Base-by-base conservation (phyloP, 2,797 vertebrate genomes). In the Mastacembelus armatus region DNA sequence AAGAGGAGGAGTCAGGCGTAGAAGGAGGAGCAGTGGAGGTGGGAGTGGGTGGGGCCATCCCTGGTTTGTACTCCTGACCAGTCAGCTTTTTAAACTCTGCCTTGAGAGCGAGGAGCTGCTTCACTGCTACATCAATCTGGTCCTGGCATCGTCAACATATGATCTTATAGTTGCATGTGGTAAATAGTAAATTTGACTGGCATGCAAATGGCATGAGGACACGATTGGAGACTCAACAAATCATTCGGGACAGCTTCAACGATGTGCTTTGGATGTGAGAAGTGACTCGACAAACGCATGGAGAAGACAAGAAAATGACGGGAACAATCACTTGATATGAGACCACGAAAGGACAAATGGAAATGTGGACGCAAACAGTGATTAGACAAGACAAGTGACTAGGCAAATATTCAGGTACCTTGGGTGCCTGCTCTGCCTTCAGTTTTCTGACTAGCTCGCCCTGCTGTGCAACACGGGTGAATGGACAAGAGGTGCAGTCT, bases 21-120 rank as follows among this genome's bases (percentile, higher is more conserved):
- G 81, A 21, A 14, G 71, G 4, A 12, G 85, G 11, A 48, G 83
- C n/a, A 47, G 84, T 8, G 5, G 84, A 38, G 18, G 74, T 7
- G 4, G 70, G 11, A 27, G 78, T 22, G n/a, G 90, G 58, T n/a
- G 90, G 89, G 64, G 83, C 78, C 89, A 85, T 91, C 65, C 92
- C 92, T 7, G 94, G 94, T 87, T 95, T 96, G 90, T 96, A 95
- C 32, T 97, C 95, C 60, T 95, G 93, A 82, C 95, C 95, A 3
- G 93, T 95, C 67, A 95, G 85, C 81, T 89, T 91, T 84, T 96
- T 96, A 88, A 95, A 96, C 84, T 96, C 93, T 2, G 91, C 89
- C 87, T 97, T 97, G 68, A 95, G 74, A 57, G 88, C 87, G 77
- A 96, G 85, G 85, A 96, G 94, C 63, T 93, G 84, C 91, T 96